Conservation (phyloP, 2,888 invertebrate genomes). For the Drosophila mayaguana region DNA sequence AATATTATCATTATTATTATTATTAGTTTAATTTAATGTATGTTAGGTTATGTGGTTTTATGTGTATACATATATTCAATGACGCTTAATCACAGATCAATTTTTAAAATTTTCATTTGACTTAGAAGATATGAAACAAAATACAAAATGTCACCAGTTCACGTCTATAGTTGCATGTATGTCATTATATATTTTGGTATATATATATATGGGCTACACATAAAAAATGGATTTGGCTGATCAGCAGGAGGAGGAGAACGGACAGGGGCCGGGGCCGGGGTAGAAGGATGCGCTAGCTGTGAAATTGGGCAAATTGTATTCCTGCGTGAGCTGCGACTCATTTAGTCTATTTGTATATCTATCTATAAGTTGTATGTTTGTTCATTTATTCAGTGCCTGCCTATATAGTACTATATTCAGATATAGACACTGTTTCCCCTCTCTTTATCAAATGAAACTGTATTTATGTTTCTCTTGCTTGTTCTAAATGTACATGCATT, state of each 20-base stretch:
- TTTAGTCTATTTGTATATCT: conserved; percentile 28
- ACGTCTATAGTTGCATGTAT: conserved; percentile 32
- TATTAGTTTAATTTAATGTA: conserved; percentile 25
- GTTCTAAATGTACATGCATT: conserved; percentile 37
- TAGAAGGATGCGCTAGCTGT: conserved; percentile 13
- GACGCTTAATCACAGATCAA: conserved; percentile 78
- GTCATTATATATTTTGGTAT: conserved; percentile 10
- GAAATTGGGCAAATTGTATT: conserved; percentile 16
- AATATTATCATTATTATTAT: conserved; percentile 20
- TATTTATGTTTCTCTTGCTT: conserved; percentile 32
- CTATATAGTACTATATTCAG: conserved; percentile 21
- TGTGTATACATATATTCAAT: conserved; percentile 70
- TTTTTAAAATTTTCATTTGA: conserved; percentile 77
- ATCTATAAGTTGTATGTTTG: conserved; percentile 23
- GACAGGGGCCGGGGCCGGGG: not conserved
- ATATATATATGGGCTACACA: conserved; percentile 37
- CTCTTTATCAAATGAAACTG: conserved; percentile 28
- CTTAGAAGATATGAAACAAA: conserved; percentile 77
- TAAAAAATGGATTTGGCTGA: conserved; percentile 64
- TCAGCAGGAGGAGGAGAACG: conserved; percentile 33
- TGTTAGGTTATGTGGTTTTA: conserved; percentile 35
- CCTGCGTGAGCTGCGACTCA: conserved; percentile 15
- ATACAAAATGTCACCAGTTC: conserved; percentile 57
- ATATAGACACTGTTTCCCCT: conserved; percentile 16
- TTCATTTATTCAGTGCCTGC: conserved; percentile 53